These are phyloP conservation scores for Marasmarcha lunaedactyla DNA, from an alignment of 2,888 invertebrate genomes.

Conservation along the genomic window DNA sequence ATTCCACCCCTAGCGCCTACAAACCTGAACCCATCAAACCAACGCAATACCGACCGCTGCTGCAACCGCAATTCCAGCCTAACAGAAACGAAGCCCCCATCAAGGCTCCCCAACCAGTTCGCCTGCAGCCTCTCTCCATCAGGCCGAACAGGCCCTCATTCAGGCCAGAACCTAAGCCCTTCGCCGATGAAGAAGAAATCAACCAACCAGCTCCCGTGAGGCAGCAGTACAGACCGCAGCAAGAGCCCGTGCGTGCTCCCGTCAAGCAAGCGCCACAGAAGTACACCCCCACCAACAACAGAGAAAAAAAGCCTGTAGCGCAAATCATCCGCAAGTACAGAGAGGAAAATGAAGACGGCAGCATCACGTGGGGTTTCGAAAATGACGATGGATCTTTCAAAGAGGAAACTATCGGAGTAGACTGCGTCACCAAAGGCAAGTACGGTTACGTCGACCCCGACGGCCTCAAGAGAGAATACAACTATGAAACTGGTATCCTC, in stretches of 20 bases:
- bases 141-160: constrained; percentile 65
- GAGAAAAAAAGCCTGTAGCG: constrained; percentile 77
- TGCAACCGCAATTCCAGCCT: constrained; percentile 50
- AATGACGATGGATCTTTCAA: constrained; percentile 90
- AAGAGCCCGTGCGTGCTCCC: constrained; percentile 44
- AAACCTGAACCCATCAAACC: constrained; percentile 55
- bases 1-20: constrained; percentile 38
- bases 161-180: constrained; percentile 58
- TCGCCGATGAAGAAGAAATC: constrained; percentile 56
- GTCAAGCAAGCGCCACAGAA: constrained; percentile 47
- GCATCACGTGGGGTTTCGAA: constrained; percentile 90
- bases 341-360: constrained; percentile 84
- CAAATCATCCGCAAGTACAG: constrained; percentile 79
- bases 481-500: constrained; percentile 83
- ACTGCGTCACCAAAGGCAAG: constrained; percentile 81
- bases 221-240: constrained; percentile 56
- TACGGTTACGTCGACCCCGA: constrained; percentile 90
- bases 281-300: constrained; percentile 41
- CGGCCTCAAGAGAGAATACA: constrained; percentile 83
- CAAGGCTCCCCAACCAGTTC: constrained; percentile 47
- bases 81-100: constrained; percentile 44
- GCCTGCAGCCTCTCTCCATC: constrained; percentile 56
- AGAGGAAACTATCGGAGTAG: constrained; percentile 84
- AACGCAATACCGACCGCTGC: constrained; percentile 53
- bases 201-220: constrained; percentile 34